Conservation (phyloP, 2,113 vertebrate genomes). For the Lepisosteus oculatus region DNA sequence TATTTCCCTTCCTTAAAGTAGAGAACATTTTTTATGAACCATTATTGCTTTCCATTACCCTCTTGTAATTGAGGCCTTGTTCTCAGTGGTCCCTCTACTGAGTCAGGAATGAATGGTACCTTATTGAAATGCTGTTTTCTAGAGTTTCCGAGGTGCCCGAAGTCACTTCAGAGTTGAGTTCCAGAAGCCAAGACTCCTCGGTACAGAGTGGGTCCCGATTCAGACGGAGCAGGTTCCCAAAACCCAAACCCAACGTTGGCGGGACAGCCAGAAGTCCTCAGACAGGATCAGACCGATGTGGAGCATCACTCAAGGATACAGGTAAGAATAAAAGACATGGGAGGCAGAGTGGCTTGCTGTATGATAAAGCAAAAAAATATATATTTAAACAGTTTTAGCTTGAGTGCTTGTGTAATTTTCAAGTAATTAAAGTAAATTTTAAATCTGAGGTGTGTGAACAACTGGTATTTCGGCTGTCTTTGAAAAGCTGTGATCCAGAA, state of each 20-base stretch:
- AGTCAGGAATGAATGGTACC: too few relatives aligned
- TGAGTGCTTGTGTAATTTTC: background rate
- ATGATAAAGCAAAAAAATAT: slow-evolving; percentile 26
- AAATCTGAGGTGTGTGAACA: background rate
- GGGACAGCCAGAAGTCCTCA: slow-evolving; percentile 7
- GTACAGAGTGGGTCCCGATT: slow-evolving; percentile 18
- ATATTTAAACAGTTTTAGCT: background rate
- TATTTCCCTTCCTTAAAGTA: too few relatives aligned
- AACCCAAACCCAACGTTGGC: slow-evolving; percentile 49
- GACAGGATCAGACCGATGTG: background rate
- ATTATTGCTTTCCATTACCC: too few relatives aligned
- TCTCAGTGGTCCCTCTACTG: too few relatives aligned
- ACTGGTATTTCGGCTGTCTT: too few relatives aligned
- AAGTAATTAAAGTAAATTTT: slow-evolving; percentile 10
- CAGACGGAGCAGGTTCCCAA: slow-evolving; percentile 36
- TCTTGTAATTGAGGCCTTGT: too few relatives aligned
- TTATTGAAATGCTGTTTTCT: background rate
- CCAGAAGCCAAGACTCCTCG: background rate
- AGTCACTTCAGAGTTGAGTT: background rate
- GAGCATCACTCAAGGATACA: slow-evolving; percentile 5
- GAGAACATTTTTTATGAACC: too few relatives aligned
- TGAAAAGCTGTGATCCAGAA: too few relatives aligned
- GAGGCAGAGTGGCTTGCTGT: background rate
- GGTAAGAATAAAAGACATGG: background rate
- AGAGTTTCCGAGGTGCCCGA: background rate